Conservation (phyloP, 2,888 invertebrate genomes). For the Drosophila gaucha region DNA sequence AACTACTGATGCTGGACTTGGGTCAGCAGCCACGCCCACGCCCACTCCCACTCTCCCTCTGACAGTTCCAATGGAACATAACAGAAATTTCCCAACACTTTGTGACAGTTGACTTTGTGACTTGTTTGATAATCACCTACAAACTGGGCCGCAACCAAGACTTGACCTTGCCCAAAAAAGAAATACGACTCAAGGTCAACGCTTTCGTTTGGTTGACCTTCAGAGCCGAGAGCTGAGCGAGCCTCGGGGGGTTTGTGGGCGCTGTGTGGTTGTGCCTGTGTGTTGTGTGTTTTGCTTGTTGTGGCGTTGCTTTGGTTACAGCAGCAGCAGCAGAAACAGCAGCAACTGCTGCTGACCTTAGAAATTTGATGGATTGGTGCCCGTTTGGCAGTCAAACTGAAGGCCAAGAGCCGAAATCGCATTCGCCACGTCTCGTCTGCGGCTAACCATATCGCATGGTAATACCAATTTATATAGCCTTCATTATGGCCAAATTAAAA, state of each 20-base stretch:
- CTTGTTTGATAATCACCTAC: constrained; percentile 65
- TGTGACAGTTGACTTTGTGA: constrained; percentile 60
- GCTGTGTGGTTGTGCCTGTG: constrained; percentile 43
- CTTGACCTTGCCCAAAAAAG: constrained; percentile 36
- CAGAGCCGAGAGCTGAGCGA: constrained; percentile 2
- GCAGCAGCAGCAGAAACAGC: constrained; percentile 8
- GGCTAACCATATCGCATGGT: constrained; percentile 68
- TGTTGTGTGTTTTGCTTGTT: constrained; percentile 51
- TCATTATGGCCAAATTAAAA: constrained; percentile 61
- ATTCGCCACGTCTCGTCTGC: constrained; percentile 68
- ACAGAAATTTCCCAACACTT: constrained; percentile 19
- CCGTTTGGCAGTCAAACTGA: constrained; percentile 31
- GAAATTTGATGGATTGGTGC: constrained; percentile 62
- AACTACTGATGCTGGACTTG: background rate
- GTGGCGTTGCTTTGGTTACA: constrained; percentile 61
- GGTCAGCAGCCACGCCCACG: background rate
- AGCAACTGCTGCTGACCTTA: constrained; percentile 37
- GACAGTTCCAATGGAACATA: constrained; percentile 1
- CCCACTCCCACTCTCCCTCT: background rate
- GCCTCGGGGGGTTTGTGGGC: constrained; percentile 67
- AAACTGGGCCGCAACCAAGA: constrained; percentile 32
- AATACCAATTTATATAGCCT: constrained; percentile 60
- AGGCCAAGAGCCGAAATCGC: constrained; percentile 46
- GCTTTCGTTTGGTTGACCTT: constrained; percentile 45
- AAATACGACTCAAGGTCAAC: constrained; percentile 33